Evolutionary conservation across 37 sponge, comb jelly and placozoan genomes (phyloP).

Genomic region (Aphrocallistes beatrix): DNA sequence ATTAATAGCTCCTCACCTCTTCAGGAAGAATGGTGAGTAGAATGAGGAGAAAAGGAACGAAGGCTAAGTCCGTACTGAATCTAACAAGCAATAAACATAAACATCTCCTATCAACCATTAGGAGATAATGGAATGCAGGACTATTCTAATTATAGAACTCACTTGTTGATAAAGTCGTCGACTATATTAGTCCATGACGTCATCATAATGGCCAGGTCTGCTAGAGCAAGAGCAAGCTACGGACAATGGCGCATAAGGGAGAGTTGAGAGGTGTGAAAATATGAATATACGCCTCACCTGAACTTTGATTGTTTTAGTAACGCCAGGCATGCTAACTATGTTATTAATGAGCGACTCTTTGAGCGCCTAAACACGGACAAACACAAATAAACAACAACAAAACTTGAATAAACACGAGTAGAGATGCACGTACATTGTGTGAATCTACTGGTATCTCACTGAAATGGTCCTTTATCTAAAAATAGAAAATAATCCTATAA

Average conservation of each 20-base stretch:
- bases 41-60: not conserved
- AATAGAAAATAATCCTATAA: too few relatives aligned
- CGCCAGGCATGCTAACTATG: not conserved
- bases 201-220: not conserved
- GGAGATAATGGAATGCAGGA: not conserved
- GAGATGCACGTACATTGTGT: not conserved
- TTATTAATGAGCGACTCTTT: not conserved
- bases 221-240: not conserved
- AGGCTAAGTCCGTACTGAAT: not conserved
- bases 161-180: conserved; percentile 6
- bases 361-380: not conserved
- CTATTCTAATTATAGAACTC: not conserved
- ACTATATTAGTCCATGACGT: not conserved
- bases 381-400: too few relatives aligned
- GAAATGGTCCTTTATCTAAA: not conserved
- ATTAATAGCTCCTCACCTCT: not conserved
- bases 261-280: too few relatives aligned
- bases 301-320: not conserved
- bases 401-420: not conserved
- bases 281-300: too few relatives aligned
- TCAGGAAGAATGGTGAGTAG: not conserved
- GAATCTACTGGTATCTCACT: conserved; percentile 9
- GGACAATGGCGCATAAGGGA: too few relatives aligned
- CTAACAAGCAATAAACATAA: not conserved
- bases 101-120: not conserved